Evolutionary conservation across 2,113 vertebrate genomes (phyloP), one percentile per base, ranked within the genome.

Genomic region (Danionella cerebrum): DNA sequence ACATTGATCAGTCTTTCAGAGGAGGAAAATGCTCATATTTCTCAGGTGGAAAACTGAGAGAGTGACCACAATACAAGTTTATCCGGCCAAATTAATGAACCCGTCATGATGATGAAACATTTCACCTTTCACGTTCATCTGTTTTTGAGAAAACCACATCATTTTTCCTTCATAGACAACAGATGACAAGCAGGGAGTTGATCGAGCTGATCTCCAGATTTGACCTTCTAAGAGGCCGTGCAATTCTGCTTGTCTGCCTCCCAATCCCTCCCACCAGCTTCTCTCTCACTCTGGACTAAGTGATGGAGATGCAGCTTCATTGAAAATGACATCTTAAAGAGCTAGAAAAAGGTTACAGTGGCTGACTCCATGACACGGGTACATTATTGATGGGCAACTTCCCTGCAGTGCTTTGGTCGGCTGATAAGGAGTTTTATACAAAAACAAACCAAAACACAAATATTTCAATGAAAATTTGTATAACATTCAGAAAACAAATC

Each of bases 291-390:
- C 47, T 22, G 18, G 57, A 39, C 71, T 67, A 76, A 73, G 69
- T 80, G 78, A 82, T 82, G 69, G 74, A 82, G 78, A 71, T 68
- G 64, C 60, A 31, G 64, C 72, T 76, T 76, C 74, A 82, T 80
- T 75, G 78, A 65, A 79, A 76, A 73, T 71, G 80, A 77, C 76
- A 63, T 60, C 72, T 82, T 72, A 78, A 80, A 78, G 76, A 74
- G 75, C 70, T 71, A 67, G 65, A 70, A 55, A 78, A 77, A 71
- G 70, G 80, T 78, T 80, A 80, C 73, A 72, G 74, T 69, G 65
- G 69, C 74, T 71, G 76, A 64, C 67, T 80, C 62, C 52, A 54
- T 70, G 69, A 80, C 72, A 73, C n/a, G 18, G 25, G 63, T 72
- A 64, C 71, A 78, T 79, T 75, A 78, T 78, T 82, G 76, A 82